Evolutionary conservation across 2,888 invertebrate species (phyloP).

Genomic region (Leucophenga montana): DNA sequence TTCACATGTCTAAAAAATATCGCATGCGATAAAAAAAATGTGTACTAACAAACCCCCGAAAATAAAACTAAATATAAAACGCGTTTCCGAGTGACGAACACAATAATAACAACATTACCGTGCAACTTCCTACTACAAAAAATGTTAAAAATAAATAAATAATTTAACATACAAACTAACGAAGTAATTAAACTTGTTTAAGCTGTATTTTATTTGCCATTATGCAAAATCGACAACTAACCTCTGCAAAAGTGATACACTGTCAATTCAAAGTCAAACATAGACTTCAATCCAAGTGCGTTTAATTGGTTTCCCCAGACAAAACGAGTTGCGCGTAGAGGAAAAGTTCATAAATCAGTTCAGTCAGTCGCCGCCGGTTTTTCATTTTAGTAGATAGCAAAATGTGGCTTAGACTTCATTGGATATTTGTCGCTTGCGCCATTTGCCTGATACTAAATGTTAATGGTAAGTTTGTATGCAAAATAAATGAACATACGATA

Average conservation of each 20-base stretch:
- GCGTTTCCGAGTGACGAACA: slow-evolving; percentile 36
- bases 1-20: slow-evolving; percentile 17
- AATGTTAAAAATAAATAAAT: slow-evolving; percentile 12
- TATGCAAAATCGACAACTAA: slow-evolving; percentile 21
- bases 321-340: background rate
- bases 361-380: too few relatives aligned
- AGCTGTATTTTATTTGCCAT: background rate
- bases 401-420: slow-evolving; percentile 56
- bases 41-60: slow-evolving; percentile 32
- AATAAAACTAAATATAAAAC: slow-evolving; percentile 26
- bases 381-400: slow-evolving; percentile 22
- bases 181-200: slow-evolving; percentile 14
- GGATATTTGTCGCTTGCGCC: slow-evolving; percentile 51
- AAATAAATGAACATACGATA: too few relatives aligned
- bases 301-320: background rate
- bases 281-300: background rate
- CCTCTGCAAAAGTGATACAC: slow-evolving; percentile 16
- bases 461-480: slow-evolving; percentile 44
- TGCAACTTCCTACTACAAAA: background rate
- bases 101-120: too few relatives aligned
- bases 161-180: slow-evolving; percentile 1
- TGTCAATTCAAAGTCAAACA: slow-evolving; percentile 26
- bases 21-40: slow-evolving; percentile 13
- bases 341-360: too few relatives aligned
- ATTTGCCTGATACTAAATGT: slow-evolving; percentile 47